Conservation (phyloP, 2,797 vertebrate species). For the Chiloscyllium punctatum region DNA sequence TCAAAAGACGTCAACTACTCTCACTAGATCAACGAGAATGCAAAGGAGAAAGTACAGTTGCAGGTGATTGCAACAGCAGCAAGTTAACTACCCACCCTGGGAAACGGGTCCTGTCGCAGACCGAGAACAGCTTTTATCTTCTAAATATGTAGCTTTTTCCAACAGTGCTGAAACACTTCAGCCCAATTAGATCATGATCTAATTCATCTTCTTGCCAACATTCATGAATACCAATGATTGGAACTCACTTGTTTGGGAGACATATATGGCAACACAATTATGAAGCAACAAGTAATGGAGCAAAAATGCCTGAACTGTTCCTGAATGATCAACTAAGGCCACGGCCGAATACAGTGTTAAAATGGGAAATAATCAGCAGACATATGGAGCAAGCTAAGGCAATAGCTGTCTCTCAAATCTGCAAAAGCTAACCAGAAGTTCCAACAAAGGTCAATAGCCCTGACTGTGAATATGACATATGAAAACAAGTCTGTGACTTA, state of each 20-base stretch:
- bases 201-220: not conserved
- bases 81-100: not conserved
- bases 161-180: not conserved
- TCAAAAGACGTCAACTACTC: not conserved
- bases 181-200: not conserved
- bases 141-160: not conserved
- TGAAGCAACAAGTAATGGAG: not conserved
- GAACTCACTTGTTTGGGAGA: not conserved
- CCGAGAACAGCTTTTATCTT: not conserved
- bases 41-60: not conserved
- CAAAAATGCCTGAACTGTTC: not conserved
- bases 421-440: not conserved
- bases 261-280: not conserved
- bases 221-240: not conserved
- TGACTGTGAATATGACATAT: not conserved
- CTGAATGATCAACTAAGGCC: not conserved
- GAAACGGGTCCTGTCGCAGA: not conserved
- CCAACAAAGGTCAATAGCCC: not conserved
- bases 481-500: not conserved
- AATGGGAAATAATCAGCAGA: not conserved
- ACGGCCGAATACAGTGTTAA: not conserved
- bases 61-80: not conserved
- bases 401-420: not conserved
- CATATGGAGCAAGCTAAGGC: not conserved
- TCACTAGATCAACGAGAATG: not conserved